Evolutionary conservation across 2,888 invertebrate species (phyloP), one percentile per base, ranked within the genome.

Genomic region (Cosmopolites sordidus): DNA sequence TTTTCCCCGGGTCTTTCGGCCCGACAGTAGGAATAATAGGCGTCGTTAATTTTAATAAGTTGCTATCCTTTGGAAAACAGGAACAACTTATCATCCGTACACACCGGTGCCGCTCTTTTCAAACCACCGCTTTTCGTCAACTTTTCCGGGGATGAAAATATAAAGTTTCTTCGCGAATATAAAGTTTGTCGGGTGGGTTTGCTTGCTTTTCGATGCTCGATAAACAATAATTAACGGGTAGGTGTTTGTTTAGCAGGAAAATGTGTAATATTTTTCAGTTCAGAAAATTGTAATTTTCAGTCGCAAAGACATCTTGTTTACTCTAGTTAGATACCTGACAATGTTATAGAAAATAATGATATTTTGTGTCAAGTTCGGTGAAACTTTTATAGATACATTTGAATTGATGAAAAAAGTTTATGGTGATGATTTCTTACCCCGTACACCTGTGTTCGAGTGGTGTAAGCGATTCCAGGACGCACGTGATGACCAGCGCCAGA

Each of bases 1-100:
- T 46, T 46, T 29, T 46, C 40, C 27, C 37, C 41, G 30, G 15
- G 44, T 16, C 44, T 43, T 46, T 22, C 33, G 55, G 39, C 5
- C 33, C 33, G 48, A 43, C 45, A 45, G 41, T 47, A 39, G 39
- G 30, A 54, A 61, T 61, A 58, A 60, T 59, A 33, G 53, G 48
- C 58, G 51, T 59, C 58, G 56, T 62, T 61, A 62, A 63, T 63
- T 61, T 57, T 55, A 59, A 62, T 60, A 60, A 59, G 51, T 56
- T 52, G 50, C 44, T 56, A 48, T 58, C 50, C 44, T 51, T 60
- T 42, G 17, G 16, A 50, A 56, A 56, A 37, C 22, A 48, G 37
- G 17, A 17, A 29, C 33, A 42, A 50, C 47, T 48, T 52, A 56
- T 49, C 55, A 55, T 40, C 17, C 14, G 40, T 16, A 40, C 14